A percentile compares a stretch with the other conserved stretches of the same genome.
Conservation (phyloP, 2,113 vertebrate genomes). For the Calidris pygmaea region DNA sequence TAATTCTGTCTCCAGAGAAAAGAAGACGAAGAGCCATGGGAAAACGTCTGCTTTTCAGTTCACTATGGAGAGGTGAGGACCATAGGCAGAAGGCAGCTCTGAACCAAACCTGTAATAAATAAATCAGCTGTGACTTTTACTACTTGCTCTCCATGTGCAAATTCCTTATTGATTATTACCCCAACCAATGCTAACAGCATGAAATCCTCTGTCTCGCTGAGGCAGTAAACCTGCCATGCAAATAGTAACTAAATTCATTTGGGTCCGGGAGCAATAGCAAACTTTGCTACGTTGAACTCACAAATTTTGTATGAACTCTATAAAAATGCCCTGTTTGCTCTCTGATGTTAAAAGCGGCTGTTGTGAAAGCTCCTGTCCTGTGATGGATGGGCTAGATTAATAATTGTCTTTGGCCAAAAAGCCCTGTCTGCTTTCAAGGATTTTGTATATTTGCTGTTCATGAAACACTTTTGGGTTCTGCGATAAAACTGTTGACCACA, state of each 20-base stretch:
- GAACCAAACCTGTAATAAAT: not conserved
- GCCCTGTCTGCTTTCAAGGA: not conserved
- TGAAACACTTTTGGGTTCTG: not conserved
- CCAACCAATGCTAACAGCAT: not conserved
- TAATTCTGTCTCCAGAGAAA: not conserved
- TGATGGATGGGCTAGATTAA: not conserved
- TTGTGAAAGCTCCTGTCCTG: not conserved
- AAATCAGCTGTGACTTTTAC: not conserved
- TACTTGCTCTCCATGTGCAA: fast-evolving
- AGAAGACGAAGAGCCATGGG: not conserved
- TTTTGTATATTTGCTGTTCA: not conserved
- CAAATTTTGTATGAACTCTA: fast-evolving
- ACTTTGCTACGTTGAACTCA: fast-evolving
- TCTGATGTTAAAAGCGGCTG: not conserved
- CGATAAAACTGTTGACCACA: fast-evolving
- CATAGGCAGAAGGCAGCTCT: not conserved
- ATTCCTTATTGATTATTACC: not conserved
- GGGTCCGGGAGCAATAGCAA: not conserved
- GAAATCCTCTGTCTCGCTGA: not conserved
- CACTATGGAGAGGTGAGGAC: fast-evolving
- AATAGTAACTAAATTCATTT: not conserved
- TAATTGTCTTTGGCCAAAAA: not conserved
- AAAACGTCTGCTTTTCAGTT: not conserved
- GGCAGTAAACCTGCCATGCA: not conserved
- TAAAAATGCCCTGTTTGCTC: not conserved